Percentiles rank a stretch among this genome's conserved stretches.
phyloP scores from a whole-genome alignment of 2,888 invertebrate species.

The Eupithecia abbreviata region DNA sequence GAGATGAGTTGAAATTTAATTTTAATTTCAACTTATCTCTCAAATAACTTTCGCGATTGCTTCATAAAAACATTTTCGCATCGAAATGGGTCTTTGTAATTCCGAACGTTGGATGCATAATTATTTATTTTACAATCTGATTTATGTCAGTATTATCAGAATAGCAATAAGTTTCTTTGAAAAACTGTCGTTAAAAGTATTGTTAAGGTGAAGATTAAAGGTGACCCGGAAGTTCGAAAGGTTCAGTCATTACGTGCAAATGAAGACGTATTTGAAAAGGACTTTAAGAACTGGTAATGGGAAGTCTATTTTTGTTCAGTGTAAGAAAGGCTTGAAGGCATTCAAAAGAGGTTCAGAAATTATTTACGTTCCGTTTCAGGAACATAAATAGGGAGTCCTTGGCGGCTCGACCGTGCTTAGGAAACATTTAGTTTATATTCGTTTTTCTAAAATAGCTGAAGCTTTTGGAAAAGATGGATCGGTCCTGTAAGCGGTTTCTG shows the following conservation, averaged over 20 bases:
- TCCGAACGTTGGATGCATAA: conserved; percentile 33
- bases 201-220: conserved; percentile 50
- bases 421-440: not conserved
- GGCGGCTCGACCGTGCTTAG: not conserved
- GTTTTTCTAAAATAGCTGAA: not conserved
- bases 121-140: conserved; percentile 45
- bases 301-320: conserved; percentile 34
- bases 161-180: conserved; percentile 46
- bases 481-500: too few relatives aligned
- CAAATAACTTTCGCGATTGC: too few relatives aligned
- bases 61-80: not conserved
- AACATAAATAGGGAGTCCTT: not conserved
- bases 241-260: conserved; percentile 46
- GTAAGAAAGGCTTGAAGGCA: conserved; percentile 20
- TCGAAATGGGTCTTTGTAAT: conserved; percentile 15
- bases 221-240: conserved; percentile 42
- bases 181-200: conserved; percentile 47
- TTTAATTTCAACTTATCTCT: too few relatives aligned
- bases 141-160: conserved; percentile 50
- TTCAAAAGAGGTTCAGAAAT: conserved; percentile 13
- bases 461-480: too few relatives aligned
- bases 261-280: conserved; percentile 42
- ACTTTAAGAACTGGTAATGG: conserved; percentile 26
- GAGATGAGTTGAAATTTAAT: too few relatives aligned
- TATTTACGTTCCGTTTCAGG: not conserved